Percentiles rank a stretch among this genome's conserved stretches.
These are phyloP conservation scores for Varecia variegata DNA, from an alignment of 2,797 vertebrate genomes.

Conservation along the genomic window DNA sequence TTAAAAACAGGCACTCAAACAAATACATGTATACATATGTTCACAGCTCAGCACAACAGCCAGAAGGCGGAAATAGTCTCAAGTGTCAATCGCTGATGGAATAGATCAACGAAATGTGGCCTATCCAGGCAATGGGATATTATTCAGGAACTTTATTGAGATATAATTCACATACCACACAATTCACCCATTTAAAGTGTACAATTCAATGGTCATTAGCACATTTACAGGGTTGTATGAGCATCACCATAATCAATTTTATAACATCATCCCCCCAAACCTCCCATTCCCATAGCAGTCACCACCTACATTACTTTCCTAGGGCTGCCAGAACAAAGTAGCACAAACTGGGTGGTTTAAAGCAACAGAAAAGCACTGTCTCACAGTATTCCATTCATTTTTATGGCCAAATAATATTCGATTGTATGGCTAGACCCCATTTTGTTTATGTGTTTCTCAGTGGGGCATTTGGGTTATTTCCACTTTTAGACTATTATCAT, in stretches of 20 bases:
- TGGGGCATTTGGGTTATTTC: background rate
- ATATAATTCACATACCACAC: background rate
- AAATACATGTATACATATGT: rapidly evolving
- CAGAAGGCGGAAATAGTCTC: background rate
- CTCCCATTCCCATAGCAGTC: background rate
- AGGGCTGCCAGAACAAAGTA: background rate
- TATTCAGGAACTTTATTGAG: background rate
- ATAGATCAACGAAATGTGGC: background rate
- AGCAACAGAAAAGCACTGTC: background rate
- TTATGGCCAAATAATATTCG: background rate
- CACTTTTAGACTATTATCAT: background rate
- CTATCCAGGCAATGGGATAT: no score
- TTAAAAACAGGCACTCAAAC: background rate
- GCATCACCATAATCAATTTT: background rate
- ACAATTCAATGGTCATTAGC: background rate
- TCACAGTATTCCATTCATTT: background rate
- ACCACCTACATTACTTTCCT: background rate
- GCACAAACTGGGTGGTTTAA: background rate
- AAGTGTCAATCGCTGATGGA: rapidly evolving
- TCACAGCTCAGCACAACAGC: no score
- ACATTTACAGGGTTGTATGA: background rate
- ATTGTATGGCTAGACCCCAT: background rate
- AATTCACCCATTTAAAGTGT: background rate
- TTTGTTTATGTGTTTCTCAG: background rate
- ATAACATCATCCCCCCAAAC: background rate